These are phyloP conservation scores for Porites cylindrica DNA, from an alignment of 92 coral and sea anemone species.

Conservation along the genomic window DNA sequence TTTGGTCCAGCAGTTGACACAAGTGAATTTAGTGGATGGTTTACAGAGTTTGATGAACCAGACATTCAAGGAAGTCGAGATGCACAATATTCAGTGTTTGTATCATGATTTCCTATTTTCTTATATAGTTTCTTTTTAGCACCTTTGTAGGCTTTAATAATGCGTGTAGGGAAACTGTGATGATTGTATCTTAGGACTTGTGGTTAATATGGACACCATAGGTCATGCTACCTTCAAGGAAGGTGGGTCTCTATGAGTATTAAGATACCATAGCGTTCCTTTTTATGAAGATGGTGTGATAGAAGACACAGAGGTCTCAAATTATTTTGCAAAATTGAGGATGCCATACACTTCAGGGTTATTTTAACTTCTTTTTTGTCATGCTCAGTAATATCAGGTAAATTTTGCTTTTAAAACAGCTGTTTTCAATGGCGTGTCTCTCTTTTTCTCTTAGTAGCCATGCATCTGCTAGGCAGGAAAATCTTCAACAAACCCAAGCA, in stretches of 20 bases:
- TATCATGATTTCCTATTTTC: not conserved
- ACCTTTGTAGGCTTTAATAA: not conserved
- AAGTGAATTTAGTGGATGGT: not conserved
- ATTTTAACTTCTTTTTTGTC: not conserved
- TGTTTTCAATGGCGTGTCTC: too few species aligned
- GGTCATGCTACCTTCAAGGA: not conserved
- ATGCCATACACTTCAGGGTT: not conserved
- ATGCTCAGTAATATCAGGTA: too few species aligned
- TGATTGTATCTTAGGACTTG: not conserved
- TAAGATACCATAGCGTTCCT: too few species aligned
- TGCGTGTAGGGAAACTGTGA: constrained; percentile 8
- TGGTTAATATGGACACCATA: not conserved
- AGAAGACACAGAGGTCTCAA: too few species aligned
- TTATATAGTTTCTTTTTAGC: not conserved
- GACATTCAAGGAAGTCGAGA: constrained; percentile 11
- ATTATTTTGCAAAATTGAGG: not conserved
- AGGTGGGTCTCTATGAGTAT: too few species aligned
- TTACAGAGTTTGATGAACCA: constrained; percentile 7
- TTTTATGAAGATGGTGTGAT: too few species aligned
- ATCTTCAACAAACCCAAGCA: too few species aligned
- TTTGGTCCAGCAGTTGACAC: constrained; percentile 34
- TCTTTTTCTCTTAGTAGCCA: too few species aligned
- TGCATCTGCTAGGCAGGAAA: too few species aligned
- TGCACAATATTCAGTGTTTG: constrained; percentile 18
- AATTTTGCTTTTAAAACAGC: too few species aligned